Percentiles rank a stretch among this genome's conserved stretches.
These are phyloP conservation scores for Cosmia pyralina DNA, from an alignment of 2,888 invertebrate genomes.

Conservation along the genomic window DNA sequence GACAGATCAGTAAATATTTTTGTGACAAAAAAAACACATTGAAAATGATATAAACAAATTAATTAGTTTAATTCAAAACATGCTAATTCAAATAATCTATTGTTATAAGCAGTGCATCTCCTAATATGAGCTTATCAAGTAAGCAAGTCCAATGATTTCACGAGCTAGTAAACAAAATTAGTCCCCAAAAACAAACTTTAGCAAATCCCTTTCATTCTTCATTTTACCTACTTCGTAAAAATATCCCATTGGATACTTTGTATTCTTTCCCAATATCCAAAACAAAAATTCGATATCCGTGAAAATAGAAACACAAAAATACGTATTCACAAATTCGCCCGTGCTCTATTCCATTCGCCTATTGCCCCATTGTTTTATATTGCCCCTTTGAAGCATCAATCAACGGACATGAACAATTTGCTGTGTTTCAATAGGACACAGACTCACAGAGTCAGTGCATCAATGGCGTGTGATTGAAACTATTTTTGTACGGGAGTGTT, in stretches of 20 bases:
- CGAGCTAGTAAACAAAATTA: background rate
- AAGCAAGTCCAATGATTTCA: background rate
- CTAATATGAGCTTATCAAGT: background rate
- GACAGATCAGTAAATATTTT: background rate
- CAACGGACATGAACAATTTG: slow-evolving; percentile 58
- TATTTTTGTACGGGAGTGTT: slow-evolving; percentile 73
- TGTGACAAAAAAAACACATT: background rate
- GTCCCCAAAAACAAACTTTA: background rate
- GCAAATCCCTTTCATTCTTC: background rate
- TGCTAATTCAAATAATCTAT: background rate
- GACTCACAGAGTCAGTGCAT: slow-evolving; percentile 54
- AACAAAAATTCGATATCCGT: slow-evolving; percentile 1
- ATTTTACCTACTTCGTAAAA: background rate
- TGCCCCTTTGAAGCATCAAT: slow-evolving; percentile 53
- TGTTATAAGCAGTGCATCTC: too few relatives aligned
- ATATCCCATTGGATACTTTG: background rate
- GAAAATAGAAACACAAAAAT: slow-evolving; percentile 14
- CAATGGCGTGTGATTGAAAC: slow-evolving; percentile 73
- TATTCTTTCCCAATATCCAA: background rate
- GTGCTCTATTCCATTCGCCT: slow-evolving; percentile 19
- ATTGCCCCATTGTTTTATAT: slow-evolving; percentile 42
- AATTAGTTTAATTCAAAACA: background rate
- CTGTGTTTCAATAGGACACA: slow-evolving; percentile 54
- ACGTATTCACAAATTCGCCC: slow-evolving; percentile 7
- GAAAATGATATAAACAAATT: background rate